phyloP scores from a whole-genome alignment of 2,113 vertebrate species.

The Oplegnathus fasciatus region DNA sequence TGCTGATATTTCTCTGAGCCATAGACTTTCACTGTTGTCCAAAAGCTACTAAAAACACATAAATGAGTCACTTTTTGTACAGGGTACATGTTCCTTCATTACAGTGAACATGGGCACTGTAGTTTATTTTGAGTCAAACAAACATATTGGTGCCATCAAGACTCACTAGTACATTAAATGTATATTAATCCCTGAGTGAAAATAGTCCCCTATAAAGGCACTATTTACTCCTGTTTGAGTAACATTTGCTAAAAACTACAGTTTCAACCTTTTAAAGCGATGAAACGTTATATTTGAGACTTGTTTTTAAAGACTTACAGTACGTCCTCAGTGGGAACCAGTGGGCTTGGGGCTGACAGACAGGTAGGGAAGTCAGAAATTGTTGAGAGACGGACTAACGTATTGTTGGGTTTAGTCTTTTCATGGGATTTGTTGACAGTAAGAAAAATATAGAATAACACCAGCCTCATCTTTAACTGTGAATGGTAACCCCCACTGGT shows the following conservation, averaged over 20 bases:
- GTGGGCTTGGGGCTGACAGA: not conserved
- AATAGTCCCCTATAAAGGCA: not conserved
- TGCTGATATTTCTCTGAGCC: too few species aligned
- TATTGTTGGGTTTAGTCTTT: not conserved
- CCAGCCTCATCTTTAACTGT: not conserved
- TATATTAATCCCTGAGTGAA: not conserved
- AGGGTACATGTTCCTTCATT: too few species aligned
- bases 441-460: not conserved
- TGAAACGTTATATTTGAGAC: not conserved
- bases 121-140: too few species aligned
- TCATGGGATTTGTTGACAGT: not conserved
- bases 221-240: not conserved
- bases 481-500: not conserved
- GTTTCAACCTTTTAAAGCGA: not conserved
- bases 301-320: not conserved
- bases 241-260: not conserved
- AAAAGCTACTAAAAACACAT: too few species aligned
- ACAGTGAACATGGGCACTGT: too few species aligned
- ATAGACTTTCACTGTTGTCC: too few species aligned
- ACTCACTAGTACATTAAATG: not conserved
- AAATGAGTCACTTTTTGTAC: too few species aligned
- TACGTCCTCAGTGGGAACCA: not conserved
- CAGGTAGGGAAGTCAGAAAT: too few species aligned
- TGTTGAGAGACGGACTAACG: too few species aligned
- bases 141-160: not conserved